Evolutionary conservation across 1,140 invertebrate genomes (phyloP), one percentile per base, ranked within the genome.

Genomic region (Teleogryllus occipitalis): DNA sequence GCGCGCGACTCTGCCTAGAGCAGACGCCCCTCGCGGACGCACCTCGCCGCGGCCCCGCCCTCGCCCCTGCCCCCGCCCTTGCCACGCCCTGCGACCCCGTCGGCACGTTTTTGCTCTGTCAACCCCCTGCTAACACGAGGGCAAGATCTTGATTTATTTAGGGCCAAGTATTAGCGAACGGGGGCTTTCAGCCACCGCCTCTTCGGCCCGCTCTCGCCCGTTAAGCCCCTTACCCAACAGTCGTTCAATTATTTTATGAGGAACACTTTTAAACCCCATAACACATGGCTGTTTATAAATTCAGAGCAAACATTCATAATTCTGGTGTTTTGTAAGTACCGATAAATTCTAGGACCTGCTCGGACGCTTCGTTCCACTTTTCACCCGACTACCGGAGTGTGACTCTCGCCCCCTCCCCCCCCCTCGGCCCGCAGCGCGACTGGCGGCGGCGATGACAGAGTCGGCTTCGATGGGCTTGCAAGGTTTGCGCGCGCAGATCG

Each of bases 171-270:
- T 65, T 65, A 65, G 54, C 54, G 54, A 65, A 65, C 54, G 18
- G 10, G 18, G 54, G 54, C 2, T 2, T 65, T 65, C 54, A 65
- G 10, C 54, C 54, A 14, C 54, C 54, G 54, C 54, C 54, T 65
- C 27, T 39, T 39, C 27, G 27, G 27, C 5, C 27, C 27, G 27
- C 27, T 39, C 27, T 39, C 27, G 27, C 5, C 54, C 54, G 54
- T 65, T 65, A 65, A 65, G 54, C 54, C 54, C 54, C 54, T 65
- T 65, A 65, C 54, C 54, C 54, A 65, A 65, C 54, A 65, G 54
- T 65, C 54, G 54, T 65, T 65, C 54, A 65, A 65, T 65, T 65
- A 65, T 65, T 65, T 65, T 65, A 65, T 65, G 54, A 65, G 54
- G 54, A 65, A 65, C 54, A 65, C 54, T 65, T 65, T 65, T 65